These are phyloP conservation scores for Leistus spinibarbis DNA, from an alignment of 2,888 invertebrate species.

Conservation along the genomic window DNA sequence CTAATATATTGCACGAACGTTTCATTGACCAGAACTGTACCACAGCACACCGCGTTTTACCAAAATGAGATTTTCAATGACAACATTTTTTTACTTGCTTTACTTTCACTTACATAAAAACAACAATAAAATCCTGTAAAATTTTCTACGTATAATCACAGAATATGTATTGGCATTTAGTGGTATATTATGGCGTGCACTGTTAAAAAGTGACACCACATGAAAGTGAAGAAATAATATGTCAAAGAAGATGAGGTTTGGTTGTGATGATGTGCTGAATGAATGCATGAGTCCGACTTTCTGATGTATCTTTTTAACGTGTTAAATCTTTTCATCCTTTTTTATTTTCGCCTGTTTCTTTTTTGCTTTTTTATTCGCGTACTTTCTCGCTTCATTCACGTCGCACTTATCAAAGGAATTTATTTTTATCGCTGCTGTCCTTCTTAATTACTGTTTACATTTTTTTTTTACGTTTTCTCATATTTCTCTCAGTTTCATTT, in stretches of 20 bases:
- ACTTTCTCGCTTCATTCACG: background rate
- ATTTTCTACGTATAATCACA: too few species aligned
- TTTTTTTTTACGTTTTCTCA: background rate
- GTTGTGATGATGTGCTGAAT: too few species aligned
- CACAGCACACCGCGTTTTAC: background rate
- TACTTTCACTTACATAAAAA: background rate
- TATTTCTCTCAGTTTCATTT: background rate
- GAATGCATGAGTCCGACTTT: conserved; percentile 15
- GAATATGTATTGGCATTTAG: too few species aligned
- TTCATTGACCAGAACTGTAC: conserved; percentile 32
- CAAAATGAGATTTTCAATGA: background rate
- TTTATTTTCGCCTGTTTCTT: background rate
- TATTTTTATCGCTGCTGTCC: conserved; percentile 31
- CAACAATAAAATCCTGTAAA: background rate
- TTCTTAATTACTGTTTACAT: conserved; percentile 22
- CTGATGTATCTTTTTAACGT: conserved; percentile 24
- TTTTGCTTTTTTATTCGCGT: conserved; percentile 16
- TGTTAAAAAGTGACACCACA: too few species aligned
- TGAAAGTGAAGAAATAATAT: too few species aligned
- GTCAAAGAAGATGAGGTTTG: too few species aligned
- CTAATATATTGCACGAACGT: conserved; percentile 27
- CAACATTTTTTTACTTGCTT: background rate
- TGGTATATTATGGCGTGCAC: too few species aligned
- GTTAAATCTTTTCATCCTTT: conserved; percentile 27
- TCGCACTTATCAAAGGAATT: conserved; percentile 27